Conservation (phyloP, 2,113 vertebrate genomes). For the Oxygymnocypris stewartii region DNA sequence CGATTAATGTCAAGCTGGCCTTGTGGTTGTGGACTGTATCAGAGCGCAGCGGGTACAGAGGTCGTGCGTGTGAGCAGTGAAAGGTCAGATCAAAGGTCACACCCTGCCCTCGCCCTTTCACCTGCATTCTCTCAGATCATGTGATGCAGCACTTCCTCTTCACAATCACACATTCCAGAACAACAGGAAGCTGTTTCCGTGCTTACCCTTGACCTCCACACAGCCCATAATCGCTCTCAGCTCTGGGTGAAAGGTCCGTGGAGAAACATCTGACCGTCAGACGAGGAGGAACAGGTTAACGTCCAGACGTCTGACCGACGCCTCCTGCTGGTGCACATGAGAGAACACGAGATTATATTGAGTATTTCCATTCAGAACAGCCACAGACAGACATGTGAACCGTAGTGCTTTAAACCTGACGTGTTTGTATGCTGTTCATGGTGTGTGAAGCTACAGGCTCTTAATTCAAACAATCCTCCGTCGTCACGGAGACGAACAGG, state of each 20-base stretch:
- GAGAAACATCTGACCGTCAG: neutral
- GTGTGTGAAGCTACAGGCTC: neutral
- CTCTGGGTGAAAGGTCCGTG: neutral
- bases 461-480: neutral
- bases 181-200: neutral
- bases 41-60: neutral
- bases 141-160: constrained; percentile 1
- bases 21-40: neutral
- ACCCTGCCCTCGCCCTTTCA: neutral
- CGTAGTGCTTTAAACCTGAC: too few species aligned
- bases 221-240: neutral
- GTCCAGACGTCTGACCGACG: neutral
- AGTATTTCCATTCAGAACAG: neutral
- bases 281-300: neutral
- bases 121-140: neutral
- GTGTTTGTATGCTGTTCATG: neutral
- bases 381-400: too few species aligned
- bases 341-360: neutral
- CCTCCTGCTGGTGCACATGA: constrained; percentile 13
- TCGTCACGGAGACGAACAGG: neutral
- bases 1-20: neutral
- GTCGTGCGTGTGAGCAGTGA: neutral
- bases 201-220: neutral
- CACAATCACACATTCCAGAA: neutral
- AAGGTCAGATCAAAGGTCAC: neutral